Base-by-base conservation (phyloP, 2,113 vertebrate genomes). In the Dipodomys merriami region DNA sequence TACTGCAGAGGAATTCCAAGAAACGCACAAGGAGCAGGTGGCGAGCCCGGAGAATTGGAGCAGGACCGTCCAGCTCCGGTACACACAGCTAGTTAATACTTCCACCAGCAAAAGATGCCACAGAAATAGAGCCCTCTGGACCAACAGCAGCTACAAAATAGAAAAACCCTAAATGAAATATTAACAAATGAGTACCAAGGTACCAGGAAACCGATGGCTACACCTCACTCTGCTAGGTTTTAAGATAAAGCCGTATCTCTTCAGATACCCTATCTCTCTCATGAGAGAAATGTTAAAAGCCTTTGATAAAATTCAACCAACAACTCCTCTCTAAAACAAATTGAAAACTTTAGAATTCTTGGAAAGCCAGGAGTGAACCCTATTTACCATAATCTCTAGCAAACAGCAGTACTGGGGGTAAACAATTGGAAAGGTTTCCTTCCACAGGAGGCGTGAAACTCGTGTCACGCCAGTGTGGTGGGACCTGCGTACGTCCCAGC, bases 231-330 rank as follows among this genome's bases (percentile, higher is more conserved):
- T 29, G 65, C 39, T 27, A 19, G 15, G 65, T 39, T 65, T 60
- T 90, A 72, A 88, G 69, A 88, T 74, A 79, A 88, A 90, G 67
- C 11, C 2, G 2, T 87, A 57, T 89, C 87, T 86, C 65, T 93
- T 67, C 74, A 88, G 76, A 83, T 72, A 93, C 5, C 57, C 6
- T 84, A 77, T 94, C 87, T 92, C 90, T 89, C 77, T 62, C 67
- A 76, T 74, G 62, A 90, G 67, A 81, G 65, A 91, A 80, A 60
- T 82, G 57, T 64, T 2, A 90, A 49, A 90, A 90, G 71, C 39
- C 19, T 44, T 74, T 85, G 81, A 95, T 85, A 71, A 96, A 89
- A 92, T 83, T 60, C 78, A 92, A 49, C 69, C 88, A 96, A 65
- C 46, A 78, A 18, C 85, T 85, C 67, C 69, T 90, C 78, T 78